phyloP scores from a whole-genome alignment of 2,888 invertebrate genomes.

The Erannis defoliaria region DNA sequence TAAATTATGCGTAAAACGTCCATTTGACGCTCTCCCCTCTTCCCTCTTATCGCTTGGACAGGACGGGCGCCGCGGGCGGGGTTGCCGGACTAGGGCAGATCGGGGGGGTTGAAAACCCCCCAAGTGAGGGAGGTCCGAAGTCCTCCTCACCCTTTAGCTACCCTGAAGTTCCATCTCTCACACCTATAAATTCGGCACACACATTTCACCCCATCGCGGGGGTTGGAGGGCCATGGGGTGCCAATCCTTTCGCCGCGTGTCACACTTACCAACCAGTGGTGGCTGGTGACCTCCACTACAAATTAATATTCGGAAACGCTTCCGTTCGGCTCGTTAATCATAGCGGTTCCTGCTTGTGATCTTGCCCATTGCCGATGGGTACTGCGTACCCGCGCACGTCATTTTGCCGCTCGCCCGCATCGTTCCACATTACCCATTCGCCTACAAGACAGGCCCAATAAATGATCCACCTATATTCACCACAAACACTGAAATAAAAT shows the following conservation, averaged over 20 bases:
- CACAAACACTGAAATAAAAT: no score
- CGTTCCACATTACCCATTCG: neutral
- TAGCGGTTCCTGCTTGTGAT: slow-evolving; percentile 73
- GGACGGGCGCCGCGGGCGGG: slow-evolving; percentile 83
- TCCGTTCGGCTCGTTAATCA: slow-evolving; percentile 84
- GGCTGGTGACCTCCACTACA: slow-evolving; percentile 85
- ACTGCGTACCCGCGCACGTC: slow-evolving; percentile 2
- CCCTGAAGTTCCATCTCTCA: slow-evolving; percentile 87
- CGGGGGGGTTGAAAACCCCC: slow-evolving; percentile 78
- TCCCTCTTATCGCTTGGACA: slow-evolving; percentile 86
- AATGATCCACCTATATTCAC: neutral
- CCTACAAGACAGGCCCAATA: neutral
- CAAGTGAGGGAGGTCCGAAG: slow-evolving; percentile 83
- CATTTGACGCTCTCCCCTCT: slow-evolving; percentile 86
- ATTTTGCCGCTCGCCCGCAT: neutral
- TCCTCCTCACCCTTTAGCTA: slow-evolving; percentile 86
- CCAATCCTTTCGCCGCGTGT: slow-evolving; percentile 85
- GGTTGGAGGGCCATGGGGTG: slow-evolving; percentile 74
- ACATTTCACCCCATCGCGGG: slow-evolving; percentile 81
- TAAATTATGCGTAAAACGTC: slow-evolving; percentile 88
- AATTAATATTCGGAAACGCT: slow-evolving; percentile 86
- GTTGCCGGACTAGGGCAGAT: slow-evolving; percentile 85
- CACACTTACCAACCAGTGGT: slow-evolving; percentile 81
- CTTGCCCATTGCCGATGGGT: slow-evolving; percentile 45
- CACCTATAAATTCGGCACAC: slow-evolving; percentile 87